Evolutionary conservation across 2,113 vertebrate genomes (phyloP).

Genomic region (Cromileptes altivelis): DNA sequence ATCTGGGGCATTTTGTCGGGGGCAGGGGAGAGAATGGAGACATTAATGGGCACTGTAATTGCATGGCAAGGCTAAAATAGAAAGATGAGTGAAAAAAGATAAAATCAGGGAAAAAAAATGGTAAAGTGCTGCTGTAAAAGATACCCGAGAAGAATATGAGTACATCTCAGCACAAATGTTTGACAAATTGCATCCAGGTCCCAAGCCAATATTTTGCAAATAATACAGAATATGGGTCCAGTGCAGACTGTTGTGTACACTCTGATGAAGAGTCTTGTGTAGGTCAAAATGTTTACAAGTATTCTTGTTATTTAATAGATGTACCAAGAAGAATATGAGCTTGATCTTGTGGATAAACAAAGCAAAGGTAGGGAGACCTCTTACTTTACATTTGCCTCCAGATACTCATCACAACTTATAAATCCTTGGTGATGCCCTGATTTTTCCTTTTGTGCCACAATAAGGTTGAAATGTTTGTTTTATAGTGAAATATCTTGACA

Average conservation of each 20-base stretch:
- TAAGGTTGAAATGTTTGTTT: neutral
- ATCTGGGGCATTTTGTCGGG: slow-evolving; percentile 62
- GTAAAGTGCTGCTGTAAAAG: slow-evolving; percentile 69
- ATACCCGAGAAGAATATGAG: slow-evolving; percentile 59
- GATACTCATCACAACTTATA: neutral
- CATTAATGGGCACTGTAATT: slow-evolving; percentile 74
- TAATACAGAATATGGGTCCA: neutral
- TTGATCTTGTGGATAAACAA: neutral
- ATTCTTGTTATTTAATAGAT: neutral
- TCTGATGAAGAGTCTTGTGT: neutral
- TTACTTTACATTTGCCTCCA: neutral
- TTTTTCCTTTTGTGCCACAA: too few relatives aligned
- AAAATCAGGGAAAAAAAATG: slow-evolving; percentile 53
- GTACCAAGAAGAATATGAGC: neutral
- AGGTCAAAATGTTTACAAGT: neutral
- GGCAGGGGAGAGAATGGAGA: slow-evolving; percentile 60
- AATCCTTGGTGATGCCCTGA: too few relatives aligned
- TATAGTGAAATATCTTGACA: neutral
- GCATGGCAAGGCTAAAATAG: slow-evolving; percentile 69
- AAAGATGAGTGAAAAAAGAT: slow-evolving; percentile 78
- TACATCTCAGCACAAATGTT: slow-evolving; percentile 45
- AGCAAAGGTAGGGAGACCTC: too few relatives aligned
- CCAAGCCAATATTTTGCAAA: slow-evolving; percentile 9
- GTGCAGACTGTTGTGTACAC: neutral
- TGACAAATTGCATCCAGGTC: slow-evolving; percentile 43